Conservation (phyloP, 2,113 vertebrate species). For the Cettia cetti region DNA sequence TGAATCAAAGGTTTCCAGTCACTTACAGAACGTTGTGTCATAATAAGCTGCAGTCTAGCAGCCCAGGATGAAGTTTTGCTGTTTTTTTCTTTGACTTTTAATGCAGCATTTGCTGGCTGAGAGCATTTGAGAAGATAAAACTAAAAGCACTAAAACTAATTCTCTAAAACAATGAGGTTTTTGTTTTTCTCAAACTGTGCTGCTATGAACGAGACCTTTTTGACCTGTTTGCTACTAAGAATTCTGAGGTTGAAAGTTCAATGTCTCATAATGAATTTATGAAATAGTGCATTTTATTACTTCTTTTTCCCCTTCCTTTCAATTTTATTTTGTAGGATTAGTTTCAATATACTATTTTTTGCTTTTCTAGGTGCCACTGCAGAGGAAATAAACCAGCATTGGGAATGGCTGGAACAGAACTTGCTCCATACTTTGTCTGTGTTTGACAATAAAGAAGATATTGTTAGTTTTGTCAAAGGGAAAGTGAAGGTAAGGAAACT, state of each 20-base stretch:
- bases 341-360: not conserved
- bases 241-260: constrained; percentile 10
- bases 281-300: not conserved
- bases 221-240: not conserved
- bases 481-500: constrained; percentile 88
- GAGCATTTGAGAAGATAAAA: not conserved
- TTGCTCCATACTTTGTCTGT: constrained; percentile 92
- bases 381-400: constrained; percentile 92
- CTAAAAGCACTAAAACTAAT: not conserved
- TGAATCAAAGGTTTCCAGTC: not conserved
- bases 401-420: constrained; percentile 95
- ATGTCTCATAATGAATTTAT: not conserved
- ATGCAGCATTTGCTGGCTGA: not conserved
- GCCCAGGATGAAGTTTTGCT: not conserved
- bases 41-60: not conserved
- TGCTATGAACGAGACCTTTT: not conserved
- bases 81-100: not conserved
- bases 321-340: not conserved
- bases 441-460: constrained; percentile 97
- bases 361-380: constrained; percentile 80
- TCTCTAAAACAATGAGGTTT: not conserved
- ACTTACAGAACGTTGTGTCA: not conserved
- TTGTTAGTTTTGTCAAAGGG: constrained; percentile 89
- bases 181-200: not conserved
- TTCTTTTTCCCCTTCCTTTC: not conserved